A percentile compares a stretch with the other conserved stretches of the same genome.
These are phyloP conservation scores for Enteromius fasciolatus DNA, from an alignment of 2,797 vertebrate species.

Conservation along the genomic window DNA sequence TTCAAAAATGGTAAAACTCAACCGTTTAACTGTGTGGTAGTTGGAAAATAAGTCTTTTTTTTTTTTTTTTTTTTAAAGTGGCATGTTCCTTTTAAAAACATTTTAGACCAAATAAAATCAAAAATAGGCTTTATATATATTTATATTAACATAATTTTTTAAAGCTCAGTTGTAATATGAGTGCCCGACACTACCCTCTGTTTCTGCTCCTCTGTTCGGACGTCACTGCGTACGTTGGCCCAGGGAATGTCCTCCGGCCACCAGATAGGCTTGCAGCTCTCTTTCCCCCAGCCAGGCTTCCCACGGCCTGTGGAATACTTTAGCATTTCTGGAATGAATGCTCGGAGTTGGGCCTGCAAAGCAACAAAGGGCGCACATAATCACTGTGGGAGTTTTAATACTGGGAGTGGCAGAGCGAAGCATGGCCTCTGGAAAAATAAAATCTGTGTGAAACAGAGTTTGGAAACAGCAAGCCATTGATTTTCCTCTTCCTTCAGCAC, in stretches of 20 bases:
- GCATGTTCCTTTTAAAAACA: too few species aligned
- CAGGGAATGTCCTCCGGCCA: conserved; percentile 98
- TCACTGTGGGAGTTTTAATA: not conserved
- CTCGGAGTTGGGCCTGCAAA: conserved; percentile 91
- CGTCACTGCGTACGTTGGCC: conserved; percentile 98
- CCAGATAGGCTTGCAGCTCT: conserved; percentile 98
- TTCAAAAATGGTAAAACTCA: too few species aligned
- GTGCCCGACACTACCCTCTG: conserved; percentile 81
- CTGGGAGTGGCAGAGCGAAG: not conserved
- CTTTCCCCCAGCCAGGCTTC: conserved; percentile 98
- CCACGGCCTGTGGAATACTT: conserved; percentile 97
- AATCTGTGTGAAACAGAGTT: conserved; percentile 26
- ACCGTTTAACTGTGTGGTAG: too few species aligned
- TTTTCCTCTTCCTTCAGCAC: conserved; percentile 57
- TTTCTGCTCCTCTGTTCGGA: conserved; percentile 97
- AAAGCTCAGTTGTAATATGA: not conserved
- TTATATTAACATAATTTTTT: not conserved
- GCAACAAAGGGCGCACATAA: conserved; percentile 16
- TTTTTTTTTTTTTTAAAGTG: too few species aligned
- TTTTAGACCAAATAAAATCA: not conserved
- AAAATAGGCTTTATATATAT: not conserved
- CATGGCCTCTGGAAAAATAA: not conserved
- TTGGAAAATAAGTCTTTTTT: too few species aligned
- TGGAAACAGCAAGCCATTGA: conserved; percentile 61
- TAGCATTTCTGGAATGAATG: conserved; percentile 99